Conservation (phyloP, 1,140 invertebrate species). For the Heliconius melpomene region DNA sequence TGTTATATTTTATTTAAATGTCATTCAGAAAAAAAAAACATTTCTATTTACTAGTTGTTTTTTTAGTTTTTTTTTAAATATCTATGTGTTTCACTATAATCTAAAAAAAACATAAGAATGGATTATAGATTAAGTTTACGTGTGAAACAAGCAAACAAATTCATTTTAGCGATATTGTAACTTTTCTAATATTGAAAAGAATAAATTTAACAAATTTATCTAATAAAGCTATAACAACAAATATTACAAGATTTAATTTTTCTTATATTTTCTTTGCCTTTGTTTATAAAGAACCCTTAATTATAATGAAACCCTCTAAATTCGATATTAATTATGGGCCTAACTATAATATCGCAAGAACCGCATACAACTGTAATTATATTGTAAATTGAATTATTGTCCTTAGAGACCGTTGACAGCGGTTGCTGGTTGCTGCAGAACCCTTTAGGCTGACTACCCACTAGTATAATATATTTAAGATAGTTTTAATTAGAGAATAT, state of each 20-base stretch:
- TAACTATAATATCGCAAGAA: not conserved
- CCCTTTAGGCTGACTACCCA: not conserved
- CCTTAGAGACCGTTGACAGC: slow-evolving; percentile 22
- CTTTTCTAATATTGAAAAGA: too few species aligned
- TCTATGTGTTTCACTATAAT: too few species aligned
- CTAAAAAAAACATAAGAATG: too few species aligned
- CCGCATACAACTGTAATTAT: slow-evolving; percentile 14
- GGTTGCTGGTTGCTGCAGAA: slow-evolving; percentile 19
- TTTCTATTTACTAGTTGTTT: too few species aligned
- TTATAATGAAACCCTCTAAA: not conserved
- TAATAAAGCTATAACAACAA: too few species aligned
- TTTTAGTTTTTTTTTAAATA: too few species aligned
- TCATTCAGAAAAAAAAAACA: not conserved
- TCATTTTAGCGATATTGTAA: too few species aligned
- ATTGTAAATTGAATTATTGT: slow-evolving; percentile 29
- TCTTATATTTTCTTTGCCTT: too few species aligned
- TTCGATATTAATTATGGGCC: not conserved
- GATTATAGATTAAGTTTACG: too few species aligned
- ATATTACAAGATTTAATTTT: too few species aligned
- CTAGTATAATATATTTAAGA: not conserved
- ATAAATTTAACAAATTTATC: too few species aligned
- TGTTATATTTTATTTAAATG: not conserved
- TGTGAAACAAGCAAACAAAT: too few species aligned
- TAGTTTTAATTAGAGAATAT: not conserved
- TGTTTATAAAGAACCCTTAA: not conserved